phyloP scores from a whole-genome alignment of 2,888 invertebrate genomes.

The Diloba caeruleocephala region DNA sequence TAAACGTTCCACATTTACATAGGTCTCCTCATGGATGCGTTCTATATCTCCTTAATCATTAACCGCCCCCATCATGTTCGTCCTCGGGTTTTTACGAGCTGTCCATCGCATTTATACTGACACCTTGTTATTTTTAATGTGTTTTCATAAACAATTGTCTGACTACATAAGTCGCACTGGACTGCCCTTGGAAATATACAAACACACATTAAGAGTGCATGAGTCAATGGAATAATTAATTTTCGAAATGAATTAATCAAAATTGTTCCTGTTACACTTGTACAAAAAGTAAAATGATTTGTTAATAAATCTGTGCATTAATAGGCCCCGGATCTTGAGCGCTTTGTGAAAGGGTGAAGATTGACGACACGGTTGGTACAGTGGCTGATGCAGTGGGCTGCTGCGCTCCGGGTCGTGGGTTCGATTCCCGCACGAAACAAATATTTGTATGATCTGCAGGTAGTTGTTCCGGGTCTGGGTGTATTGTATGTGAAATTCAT shows the following conservation, averaged over 20 bases:
- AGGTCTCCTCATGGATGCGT: not conserved
- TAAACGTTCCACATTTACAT: too few species aligned
- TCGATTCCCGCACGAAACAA: too few species aligned
- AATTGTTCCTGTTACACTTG: not conserved
- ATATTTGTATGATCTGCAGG: too few species aligned
- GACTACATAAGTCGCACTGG: conserved; percentile 9
- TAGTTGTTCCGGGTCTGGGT: too few species aligned
- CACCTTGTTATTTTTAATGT: conserved; percentile 25
- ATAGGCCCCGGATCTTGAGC: too few species aligned
- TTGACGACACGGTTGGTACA: too few species aligned
- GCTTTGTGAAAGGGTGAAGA: too few species aligned
- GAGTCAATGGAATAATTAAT: conserved; percentile 29
- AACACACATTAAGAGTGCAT: conserved; percentile 16
- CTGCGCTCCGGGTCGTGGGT: too few species aligned
- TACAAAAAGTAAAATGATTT: not conserved
- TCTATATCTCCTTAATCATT: not conserved
- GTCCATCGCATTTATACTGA: conserved; percentile 10
- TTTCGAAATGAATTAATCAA: conserved; percentile 28
- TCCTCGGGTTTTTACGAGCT: not conserved
- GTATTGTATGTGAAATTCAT: too few species aligned
- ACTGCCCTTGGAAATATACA: conserved; percentile 26
- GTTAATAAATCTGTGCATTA: too few species aligned
- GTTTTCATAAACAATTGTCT: conserved; percentile 29
- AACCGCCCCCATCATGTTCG: not conserved
- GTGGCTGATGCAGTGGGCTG: too few species aligned